phyloP scores from a whole-genome alignment of 2,113 vertebrate genomes.

The Alexandromys fortis region DNA sequence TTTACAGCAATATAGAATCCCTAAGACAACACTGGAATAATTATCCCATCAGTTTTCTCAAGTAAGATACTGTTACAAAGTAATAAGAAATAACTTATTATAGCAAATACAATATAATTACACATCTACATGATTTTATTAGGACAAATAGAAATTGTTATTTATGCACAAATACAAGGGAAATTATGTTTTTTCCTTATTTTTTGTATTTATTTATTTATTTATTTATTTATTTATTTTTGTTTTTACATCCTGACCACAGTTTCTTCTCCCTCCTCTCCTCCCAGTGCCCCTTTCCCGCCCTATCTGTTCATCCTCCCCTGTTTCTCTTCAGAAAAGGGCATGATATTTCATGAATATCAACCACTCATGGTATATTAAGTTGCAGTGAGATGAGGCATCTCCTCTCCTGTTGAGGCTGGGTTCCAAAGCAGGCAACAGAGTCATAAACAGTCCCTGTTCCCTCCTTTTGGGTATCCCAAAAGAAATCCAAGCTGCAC shows the following conservation, averaged over 20 bases:
- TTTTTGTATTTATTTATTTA: not conserved
- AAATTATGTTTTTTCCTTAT: not conserved
- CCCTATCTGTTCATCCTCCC: not conserved
- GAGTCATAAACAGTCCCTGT: too few species aligned
- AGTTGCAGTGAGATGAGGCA: too few species aligned
- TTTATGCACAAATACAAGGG: not conserved
- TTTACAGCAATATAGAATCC: not conserved
- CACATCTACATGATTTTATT: not conserved
- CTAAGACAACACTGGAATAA: not conserved
- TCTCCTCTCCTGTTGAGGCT: too few species aligned
- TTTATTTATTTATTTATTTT: not conserved
- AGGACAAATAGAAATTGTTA: not conserved
- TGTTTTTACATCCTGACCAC: not conserved
- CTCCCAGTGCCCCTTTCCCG: not conserved
- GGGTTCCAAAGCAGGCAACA: too few species aligned
- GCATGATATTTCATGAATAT: not conserved
- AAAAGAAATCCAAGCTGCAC: too few species aligned
- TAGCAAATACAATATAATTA: not conserved
- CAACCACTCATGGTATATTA: not conserved
- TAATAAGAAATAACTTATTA: not conserved
- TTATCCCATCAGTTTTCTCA: not conserved
- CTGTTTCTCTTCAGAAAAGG: not conserved
- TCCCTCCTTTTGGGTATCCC: too few species aligned
- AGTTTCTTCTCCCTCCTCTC: not conserved
- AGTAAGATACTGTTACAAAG: constrained; percentile 2